Conservation (phyloP, 2,113 vertebrate genomes). For the Erythrolamprus reginae region DNA sequence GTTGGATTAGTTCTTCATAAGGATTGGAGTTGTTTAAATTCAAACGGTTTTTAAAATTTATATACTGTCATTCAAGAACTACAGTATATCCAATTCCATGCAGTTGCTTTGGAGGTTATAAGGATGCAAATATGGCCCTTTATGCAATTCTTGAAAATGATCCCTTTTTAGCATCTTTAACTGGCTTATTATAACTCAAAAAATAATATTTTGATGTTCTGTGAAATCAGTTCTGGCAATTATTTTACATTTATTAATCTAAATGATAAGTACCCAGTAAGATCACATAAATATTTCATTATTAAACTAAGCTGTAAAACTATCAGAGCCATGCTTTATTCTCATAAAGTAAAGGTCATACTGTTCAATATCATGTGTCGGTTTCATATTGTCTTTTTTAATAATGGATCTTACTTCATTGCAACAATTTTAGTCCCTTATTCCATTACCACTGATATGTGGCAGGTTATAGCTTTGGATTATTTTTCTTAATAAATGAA, state of each 20-base stretch:
- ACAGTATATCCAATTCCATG: background rate
- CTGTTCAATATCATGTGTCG: background rate
- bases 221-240: background rate
- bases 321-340: background rate
- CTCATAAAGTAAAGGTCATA: background rate
- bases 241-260: background rate
- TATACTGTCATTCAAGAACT: background rate
- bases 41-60: background rate
- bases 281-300: background rate
- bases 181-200: background rate
- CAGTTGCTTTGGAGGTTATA: background rate
- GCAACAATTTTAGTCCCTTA: background rate
- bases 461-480: background rate
- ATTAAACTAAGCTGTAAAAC: background rate
- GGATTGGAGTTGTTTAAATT: background rate
- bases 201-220: background rate
- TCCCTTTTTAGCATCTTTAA: background rate
- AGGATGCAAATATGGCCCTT: background rate
- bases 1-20: background rate
- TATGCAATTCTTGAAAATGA: background rate
- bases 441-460: background rate
- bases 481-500: background rate
- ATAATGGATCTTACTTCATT: background rate
- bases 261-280: background rate
- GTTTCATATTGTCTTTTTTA: background rate